These are phyloP conservation scores for Clarias macrocephalus DNA, from an alignment of 2,113 vertebrate species.

Conservation along the genomic window DNA sequence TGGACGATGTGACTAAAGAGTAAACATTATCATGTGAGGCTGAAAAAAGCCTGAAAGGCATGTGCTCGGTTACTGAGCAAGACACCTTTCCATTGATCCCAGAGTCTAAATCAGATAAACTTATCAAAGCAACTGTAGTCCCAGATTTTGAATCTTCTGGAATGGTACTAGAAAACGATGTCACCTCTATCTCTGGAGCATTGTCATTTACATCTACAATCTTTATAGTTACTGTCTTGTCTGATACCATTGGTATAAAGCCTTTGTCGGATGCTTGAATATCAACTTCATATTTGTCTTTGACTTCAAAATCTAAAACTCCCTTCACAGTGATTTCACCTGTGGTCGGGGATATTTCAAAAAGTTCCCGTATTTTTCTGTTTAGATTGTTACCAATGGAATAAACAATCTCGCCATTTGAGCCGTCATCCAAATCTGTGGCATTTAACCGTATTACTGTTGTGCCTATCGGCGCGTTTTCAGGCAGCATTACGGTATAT, in stretches of 20 bases:
- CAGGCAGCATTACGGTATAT: conserved; percentile 41
- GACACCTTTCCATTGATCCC: conserved; percentile 55
- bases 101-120: conserved; percentile 55
- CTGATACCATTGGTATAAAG: conserved; percentile 30
- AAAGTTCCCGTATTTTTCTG: conserved; percentile 45
- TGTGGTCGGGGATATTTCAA: conserved; percentile 52
- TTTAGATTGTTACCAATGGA: conserved; percentile 48
- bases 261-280: conserved; percentile 62
- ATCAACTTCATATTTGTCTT: conserved; percentile 57
- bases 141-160: conserved; percentile 54
- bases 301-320: conserved; percentile 56
- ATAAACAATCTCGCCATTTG: conserved; percentile 61
- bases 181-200: conserved; percentile 80
- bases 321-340: conserved; percentile 58
- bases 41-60: conserved; percentile 53
- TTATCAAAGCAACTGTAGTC: conserved; percentile 59
- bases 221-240: conserved; percentile 57
- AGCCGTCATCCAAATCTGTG: conserved; percentile 59
- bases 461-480: conserved; percentile 55
- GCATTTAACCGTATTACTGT: conserved; percentile 56
- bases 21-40: conserved; percentile 52
- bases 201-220: conserved; percentile 71
- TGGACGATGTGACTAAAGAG: conserved; percentile 49
- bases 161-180: conserved; percentile 78
- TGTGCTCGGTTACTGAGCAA: conserved; percentile 61